Evolutionary conservation across 2,113 vertebrate species (phyloP).

Genomic region (Cathartes aura): DNA sequence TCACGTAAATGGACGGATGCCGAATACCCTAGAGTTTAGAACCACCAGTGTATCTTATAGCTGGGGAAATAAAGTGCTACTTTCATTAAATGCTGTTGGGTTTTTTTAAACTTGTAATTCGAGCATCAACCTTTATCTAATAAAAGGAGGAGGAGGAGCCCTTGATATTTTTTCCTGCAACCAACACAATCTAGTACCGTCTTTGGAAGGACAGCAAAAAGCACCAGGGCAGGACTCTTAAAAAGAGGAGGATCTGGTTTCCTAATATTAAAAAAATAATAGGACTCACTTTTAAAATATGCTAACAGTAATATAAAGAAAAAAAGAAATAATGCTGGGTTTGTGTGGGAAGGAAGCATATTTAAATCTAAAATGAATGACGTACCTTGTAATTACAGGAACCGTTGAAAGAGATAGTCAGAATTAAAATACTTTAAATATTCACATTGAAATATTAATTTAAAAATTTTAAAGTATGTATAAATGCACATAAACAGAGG

Average conservation of each 20-base stretch:
- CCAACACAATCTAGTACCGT: not conserved
- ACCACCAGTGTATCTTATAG: not conserved
- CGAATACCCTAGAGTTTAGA: not conserved
- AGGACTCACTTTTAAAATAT: not conserved
- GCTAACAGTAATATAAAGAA: not conserved
- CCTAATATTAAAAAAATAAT: not conserved
- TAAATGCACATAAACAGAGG: conserved; percentile 24
- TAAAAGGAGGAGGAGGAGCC: not conserved
- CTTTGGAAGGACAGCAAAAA: not conserved
- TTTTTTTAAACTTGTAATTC: not conserved
- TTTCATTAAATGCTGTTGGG: not conserved
- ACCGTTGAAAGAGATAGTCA: conserved; percentile 48
- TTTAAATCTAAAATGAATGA: conserved; percentile 57
- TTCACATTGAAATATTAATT: not conserved
- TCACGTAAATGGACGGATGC: not conserved
- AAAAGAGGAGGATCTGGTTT: not conserved
- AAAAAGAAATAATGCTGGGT: conserved; percentile 30
- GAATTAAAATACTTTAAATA: conserved; percentile 46
- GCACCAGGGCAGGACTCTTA: not conserved
- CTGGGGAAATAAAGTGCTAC: not conserved
- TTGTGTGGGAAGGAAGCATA: conserved; percentile 61
- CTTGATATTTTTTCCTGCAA: not conserved
- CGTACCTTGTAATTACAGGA: conserved; percentile 49
- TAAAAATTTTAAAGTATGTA: not conserved
- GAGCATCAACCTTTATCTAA: not conserved